Percentiles rank a stretch among this genome's conserved stretches.
Evolutionary conservation across 2,888 invertebrate species (phyloP).

Genomic region (Malthinus seriepunctatus): DNA sequence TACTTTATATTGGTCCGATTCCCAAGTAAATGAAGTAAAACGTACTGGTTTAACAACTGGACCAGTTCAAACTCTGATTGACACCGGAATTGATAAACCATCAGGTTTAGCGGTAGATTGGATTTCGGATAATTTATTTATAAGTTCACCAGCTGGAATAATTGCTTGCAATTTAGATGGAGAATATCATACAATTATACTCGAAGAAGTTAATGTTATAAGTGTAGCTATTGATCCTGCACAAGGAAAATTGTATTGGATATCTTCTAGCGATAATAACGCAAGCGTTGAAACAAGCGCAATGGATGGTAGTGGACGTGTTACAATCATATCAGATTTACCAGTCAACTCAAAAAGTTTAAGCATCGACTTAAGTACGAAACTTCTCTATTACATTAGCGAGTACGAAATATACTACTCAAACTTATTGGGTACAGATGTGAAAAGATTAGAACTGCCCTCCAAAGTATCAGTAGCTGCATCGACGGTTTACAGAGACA

Average conservation of each 20-base stretch:
- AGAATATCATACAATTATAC: slow-evolving; percentile 62
- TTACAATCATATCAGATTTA: slow-evolving; percentile 41
- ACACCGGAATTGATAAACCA: slow-evolving; percentile 67
- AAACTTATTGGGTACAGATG: slow-evolving; percentile 41
- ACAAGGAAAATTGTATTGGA: slow-evolving; percentile 62
- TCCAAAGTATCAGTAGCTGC: slow-evolving; percentile 61
- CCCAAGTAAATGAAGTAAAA: slow-evolving; percentile 75
- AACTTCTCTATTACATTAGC: slow-evolving; percentile 75
- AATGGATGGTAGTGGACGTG: slow-evolving; percentile 67
- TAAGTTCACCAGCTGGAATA: slow-evolving; percentile 67
- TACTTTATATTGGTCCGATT: slow-evolving; percentile 79
- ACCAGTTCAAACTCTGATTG: slow-evolving; percentile 72
- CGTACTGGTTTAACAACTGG: slow-evolving; percentile 69
- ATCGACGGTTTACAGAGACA: slow-evolving; percentile 66
- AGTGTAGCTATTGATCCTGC: slow-evolving; percentile 74
- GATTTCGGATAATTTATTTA: slow-evolving; percentile 76
- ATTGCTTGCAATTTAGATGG: slow-evolving; percentile 73
- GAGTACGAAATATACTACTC: slow-evolving; percentile 60
- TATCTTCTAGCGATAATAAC: slow-evolving; percentile 40
- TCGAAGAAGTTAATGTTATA: slow-evolving; percentile 57
- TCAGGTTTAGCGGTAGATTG: slow-evolving; percentile 82
- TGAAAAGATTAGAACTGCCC: slow-evolving; percentile 44
- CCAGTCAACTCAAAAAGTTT: slow-evolving; percentile 47
- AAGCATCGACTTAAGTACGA: slow-evolving; percentile 42
- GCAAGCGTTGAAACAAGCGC: slow-evolving; percentile 61